Evolutionary conservation across 2,113 vertebrate species (phyloP).

Genomic region (Poeciliopsis occidentalis): DNA sequence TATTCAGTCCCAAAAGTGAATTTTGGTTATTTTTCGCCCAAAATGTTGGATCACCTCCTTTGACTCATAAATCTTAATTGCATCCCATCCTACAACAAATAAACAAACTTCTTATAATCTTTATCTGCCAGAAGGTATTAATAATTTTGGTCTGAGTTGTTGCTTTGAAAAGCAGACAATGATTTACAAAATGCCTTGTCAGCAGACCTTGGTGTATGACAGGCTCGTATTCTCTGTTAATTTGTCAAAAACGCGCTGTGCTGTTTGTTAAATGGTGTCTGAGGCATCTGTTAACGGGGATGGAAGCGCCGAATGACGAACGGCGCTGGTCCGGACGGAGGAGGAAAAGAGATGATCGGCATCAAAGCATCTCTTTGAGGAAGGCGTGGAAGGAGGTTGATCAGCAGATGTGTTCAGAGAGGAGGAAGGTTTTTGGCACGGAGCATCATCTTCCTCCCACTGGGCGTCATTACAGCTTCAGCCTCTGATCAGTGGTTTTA

Average conservation of each 20-base stretch:
- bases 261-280: neutral
- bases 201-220: neutral
- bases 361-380: slow-evolving; percentile 8
- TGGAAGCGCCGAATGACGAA: too few species aligned
- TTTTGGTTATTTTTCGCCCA: too few species aligned
- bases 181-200: neutral
- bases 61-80: too few species aligned
- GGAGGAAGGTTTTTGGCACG: slow-evolving; percentile 8
- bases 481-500: slow-evolving; percentile 36
- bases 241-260: neutral
- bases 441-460: slow-evolving; percentile 21
- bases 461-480: slow-evolving; percentile 26
- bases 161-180: neutral
- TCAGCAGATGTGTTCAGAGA: slow-evolving; percentile 10
- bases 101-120: neutral
- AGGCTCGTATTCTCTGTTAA: neutral
- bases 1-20: too few species aligned
- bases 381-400: slow-evolving; percentile 6
- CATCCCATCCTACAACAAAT: too few species aligned
- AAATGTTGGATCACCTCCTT: too few species aligned
- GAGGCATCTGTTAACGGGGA: neutral
- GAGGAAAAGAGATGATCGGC: neutral
- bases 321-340: neutral
- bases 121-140: neutral
- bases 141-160: neutral